Conservation (phyloP, 2,888 invertebrate species). For the Phalangium opilio region DNA sequence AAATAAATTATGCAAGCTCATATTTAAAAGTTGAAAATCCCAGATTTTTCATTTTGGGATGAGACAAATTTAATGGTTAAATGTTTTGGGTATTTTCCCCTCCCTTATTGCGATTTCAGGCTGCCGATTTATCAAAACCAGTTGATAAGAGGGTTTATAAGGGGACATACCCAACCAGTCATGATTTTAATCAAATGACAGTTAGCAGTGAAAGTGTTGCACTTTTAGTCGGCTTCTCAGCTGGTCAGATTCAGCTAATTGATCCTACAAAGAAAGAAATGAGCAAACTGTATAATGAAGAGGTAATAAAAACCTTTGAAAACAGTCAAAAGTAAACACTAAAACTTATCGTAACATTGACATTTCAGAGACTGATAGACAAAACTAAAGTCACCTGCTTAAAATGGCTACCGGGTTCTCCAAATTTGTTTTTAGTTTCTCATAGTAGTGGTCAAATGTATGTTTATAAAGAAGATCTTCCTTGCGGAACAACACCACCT, state of each 20-base stretch:
- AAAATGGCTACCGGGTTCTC: conserved; percentile 90
- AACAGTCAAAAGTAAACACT: not conserved
- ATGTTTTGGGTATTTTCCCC: not conserved
- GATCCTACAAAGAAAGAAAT: conserved; percentile 93
- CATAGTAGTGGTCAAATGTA: conserved; percentile 94
- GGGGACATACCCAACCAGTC: conserved; percentile 96
- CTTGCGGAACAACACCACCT: conserved; percentile 76
- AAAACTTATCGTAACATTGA: conserved; percentile 16
- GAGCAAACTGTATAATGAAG: conserved; percentile 94
- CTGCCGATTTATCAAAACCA: conserved; percentile 87
- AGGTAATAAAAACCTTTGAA: conserved; percentile 34
- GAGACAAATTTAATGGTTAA: not conserved
- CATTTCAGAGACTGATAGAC: conserved; percentile 69
- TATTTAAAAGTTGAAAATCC: no score
- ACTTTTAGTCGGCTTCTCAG: conserved; percentile 90
- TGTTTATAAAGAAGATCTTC: conserved; percentile 89
- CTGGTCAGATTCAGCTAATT: conserved; percentile 93
- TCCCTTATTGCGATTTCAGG: conserved; percentile 39
- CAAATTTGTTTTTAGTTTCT: conserved; percentile 82
- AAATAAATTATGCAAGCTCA: no score
- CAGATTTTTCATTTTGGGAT: no score
- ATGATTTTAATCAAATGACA: conserved; percentile 82
- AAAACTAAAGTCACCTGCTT: conserved; percentile 91
- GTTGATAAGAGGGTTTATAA: conserved; percentile 97
- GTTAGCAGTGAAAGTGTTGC: conserved; percentile 70